Evolutionary conservation across 1,140 invertebrate species (phyloP), one percentile per base, ranked within the genome.

Genomic region (Maconellicoccus hirsutus): DNA sequence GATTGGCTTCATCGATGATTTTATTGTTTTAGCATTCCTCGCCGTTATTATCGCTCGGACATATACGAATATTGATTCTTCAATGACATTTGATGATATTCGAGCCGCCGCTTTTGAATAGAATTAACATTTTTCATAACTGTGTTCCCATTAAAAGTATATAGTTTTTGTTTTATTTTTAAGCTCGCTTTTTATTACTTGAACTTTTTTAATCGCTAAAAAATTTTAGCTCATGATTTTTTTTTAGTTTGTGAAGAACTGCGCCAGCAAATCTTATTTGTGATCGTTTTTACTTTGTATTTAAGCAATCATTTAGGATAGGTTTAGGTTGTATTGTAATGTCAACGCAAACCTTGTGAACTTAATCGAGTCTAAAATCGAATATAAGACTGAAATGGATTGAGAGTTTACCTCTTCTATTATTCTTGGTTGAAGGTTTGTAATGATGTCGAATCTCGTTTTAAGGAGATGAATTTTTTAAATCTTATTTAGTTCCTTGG

Each of bases 41-140:
- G 10, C 16, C 3, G 4, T 23, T 25, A 23, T 66, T 4, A 26
- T 66, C 19, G 19, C 61, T 23, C 61, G 22, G 10, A 66, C 61
- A 8, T 66, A 66, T 26, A 66, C 61, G 8, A 66, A 26, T 25
- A 66, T 66, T 25, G 61, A 66, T 23, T 66, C 61, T 2, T 66
- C 61, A 23, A 25, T 66, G 25, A 25, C 61, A 26, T 66, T 66
- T 22, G 25, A 66, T 23, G 61, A 66, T 14, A 25, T 66, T 23
- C 61, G 61, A 10, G 61, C 61, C 16, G 61, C 61, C 16, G 61
- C 61, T 66, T 66, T 66, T 25, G 61, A 66, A 66, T 66, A 26
- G 25, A 66, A 4, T 66, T 16, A 14, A 23, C 16, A 2, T 25
- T 52, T 33, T 52, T 52, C 6, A 52, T 52, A 16, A 19, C n/a